A percentile compares a stretch with the other conserved stretches of the same genome.
Conservation (phyloP, 2,797 vertebrate genomes). For the Chiroxiphia lanceolata region DNA sequence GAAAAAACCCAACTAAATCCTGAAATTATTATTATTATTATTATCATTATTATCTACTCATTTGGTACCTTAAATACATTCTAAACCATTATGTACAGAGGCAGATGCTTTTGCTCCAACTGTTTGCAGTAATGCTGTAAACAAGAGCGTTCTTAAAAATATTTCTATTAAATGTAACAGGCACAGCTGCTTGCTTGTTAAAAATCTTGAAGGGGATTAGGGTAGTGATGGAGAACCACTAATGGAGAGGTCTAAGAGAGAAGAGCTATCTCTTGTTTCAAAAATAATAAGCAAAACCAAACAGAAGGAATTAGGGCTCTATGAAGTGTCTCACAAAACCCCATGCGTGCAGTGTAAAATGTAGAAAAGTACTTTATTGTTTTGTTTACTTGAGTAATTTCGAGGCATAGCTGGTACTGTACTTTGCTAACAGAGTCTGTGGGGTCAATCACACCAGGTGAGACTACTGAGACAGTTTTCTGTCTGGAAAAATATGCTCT, state of each 20-base stretch:
- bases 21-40: not conserved
- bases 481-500: not conserved
- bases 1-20: not conserved
- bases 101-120: not conserved
- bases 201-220: not conserved
- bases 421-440: not conserved
- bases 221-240: not conserved
- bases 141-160: not conserved
- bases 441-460: too few relatives aligned
- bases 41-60: not conserved
- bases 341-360: not conserved
- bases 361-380: not conserved
- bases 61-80: not conserved
- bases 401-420: not conserved
- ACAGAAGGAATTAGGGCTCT: not conserved
- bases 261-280: not conserved
- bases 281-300: not conserved
- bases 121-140: not conserved
- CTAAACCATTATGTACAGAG: not conserved
- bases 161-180: not conserved
- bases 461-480: not conserved
- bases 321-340: not conserved
- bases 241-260: not conserved
- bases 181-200: not conserved
- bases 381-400: not conserved